Percentiles rank a stretch among this genome's conserved stretches.
Evolutionary conservation across 2,113 vertebrate genomes (phyloP).

Genomic region (Miniopterus natalensis): DNA sequence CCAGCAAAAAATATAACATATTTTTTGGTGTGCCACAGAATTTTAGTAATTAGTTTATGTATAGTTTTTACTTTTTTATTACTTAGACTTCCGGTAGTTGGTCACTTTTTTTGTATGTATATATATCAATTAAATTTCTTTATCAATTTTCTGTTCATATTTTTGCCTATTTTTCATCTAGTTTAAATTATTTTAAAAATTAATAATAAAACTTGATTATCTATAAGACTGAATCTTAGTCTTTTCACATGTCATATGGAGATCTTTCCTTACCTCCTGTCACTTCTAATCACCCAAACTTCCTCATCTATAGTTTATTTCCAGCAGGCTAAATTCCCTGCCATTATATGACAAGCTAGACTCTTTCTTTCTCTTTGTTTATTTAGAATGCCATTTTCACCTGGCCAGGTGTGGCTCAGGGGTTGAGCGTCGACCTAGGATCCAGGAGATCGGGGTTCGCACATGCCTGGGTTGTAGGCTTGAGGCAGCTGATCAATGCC

Average conservation of each 20-base stretch:
- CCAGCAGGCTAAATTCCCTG: not conserved
- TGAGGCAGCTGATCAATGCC: too few relatives aligned
- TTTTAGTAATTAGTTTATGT: not conserved
- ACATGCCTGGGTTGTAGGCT: too few relatives aligned
- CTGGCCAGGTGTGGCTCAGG: too few relatives aligned
- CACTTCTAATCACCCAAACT: not conserved
- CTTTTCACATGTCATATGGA: not conserved
- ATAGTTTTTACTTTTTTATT: not conserved
- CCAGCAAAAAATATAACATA: not conserved
- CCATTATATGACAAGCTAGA: not conserved
- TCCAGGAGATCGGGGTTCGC: too few relatives aligned
- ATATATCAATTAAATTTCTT: not conserved
- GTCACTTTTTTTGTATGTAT: not conserved
- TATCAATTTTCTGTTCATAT: not conserved
- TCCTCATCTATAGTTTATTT: not conserved
- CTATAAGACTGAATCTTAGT: not conserved
- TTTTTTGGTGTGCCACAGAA: not conserved
- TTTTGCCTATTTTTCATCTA: not conserved
- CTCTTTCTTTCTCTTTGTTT: not conserved
- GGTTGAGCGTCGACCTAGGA: too few relatives aligned
- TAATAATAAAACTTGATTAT: not conserved
- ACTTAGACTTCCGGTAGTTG: not conserved
- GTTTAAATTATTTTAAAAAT: conserved; percentile 12
- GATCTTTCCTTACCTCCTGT: not conserved
- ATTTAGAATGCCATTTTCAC: not conserved